A percentile compares a stretch with the other conserved stretches of the same genome.
These are phyloP conservation scores for Tubiluchus corallicola DNA, from an alignment of 2,888 invertebrate species.

Conservation along the genomic window DNA sequence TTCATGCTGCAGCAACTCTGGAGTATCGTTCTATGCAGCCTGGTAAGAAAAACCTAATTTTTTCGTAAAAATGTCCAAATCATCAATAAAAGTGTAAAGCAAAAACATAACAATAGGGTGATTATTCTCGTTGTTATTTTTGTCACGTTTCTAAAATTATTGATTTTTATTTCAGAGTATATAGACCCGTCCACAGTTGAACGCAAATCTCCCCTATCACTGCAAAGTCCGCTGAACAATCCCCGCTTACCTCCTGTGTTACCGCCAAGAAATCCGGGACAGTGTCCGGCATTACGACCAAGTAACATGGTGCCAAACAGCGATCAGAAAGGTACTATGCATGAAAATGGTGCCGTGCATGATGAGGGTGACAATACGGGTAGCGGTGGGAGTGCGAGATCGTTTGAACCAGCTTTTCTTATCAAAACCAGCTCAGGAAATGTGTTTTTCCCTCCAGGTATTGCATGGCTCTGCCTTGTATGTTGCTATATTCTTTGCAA, in stretches of 20 bases:
- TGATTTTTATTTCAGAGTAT: neutral
- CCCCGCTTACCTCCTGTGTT: neutral
- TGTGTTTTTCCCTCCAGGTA: conserved; percentile 1
- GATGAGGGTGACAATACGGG: neutral
- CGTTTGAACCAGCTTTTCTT: neutral
- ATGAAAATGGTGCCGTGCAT: no score
- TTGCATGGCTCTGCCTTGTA: no score
- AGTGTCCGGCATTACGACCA: neutral
- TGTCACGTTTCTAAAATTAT: no score
- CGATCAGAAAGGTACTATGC: neutral
- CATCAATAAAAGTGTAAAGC: no score
- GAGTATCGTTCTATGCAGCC: no score
- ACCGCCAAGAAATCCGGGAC: neutral
- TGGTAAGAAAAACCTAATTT: no score
- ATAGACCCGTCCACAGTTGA: conserved; percentile 3
- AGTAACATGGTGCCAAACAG: neutral
- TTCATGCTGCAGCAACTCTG: no score
- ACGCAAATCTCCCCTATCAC: neutral
- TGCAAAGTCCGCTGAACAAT: neutral
- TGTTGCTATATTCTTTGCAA: no score
- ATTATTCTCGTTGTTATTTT: no score
- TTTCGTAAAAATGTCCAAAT: no score
- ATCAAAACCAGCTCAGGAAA: neutral
- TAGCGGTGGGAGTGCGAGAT: neutral
- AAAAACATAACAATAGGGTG: no score